Percentiles rank a stretch among this genome's conserved stretches.
Evolutionary conservation across 1,140 invertebrate species (phyloP).

Genomic region (Neodiprion pinetum): DNA sequence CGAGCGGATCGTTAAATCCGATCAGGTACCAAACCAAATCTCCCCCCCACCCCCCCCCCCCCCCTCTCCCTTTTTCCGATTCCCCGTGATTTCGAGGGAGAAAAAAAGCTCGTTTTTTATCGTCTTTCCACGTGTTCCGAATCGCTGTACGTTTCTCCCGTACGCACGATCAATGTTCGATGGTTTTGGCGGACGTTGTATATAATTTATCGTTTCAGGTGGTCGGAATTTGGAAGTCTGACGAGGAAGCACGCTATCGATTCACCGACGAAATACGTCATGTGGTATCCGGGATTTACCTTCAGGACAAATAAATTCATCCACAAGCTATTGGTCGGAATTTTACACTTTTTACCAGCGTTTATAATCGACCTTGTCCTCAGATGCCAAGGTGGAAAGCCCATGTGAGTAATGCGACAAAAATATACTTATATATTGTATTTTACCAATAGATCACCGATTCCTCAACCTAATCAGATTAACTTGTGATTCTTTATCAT

Average conservation of each 20-base stretch:
- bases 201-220: constrained; percentile 56
- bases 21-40: constrained; percentile 59
- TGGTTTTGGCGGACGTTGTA: too few relatives aligned
- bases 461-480: neutral
- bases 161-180: too few relatives aligned
- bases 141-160: too few relatives aligned
- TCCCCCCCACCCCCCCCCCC: too few relatives aligned
- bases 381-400: constrained; percentile 75
- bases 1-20: constrained; percentile 83
- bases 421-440: constrained; percentile 25
- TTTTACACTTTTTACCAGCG: constrained; percentile 82
- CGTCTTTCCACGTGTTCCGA: too few relatives aligned
- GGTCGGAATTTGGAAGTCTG: constrained; percentile 77
- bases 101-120: too few relatives aligned
- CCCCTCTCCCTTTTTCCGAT: too few relatives aligned
- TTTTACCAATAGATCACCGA: constrained; percentile 24
- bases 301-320: constrained; percentile 77
- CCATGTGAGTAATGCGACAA: constrained; percentile 69
- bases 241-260: constrained; percentile 75
- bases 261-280: constrained; percentile 81
- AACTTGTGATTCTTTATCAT: neutral
- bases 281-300: constrained; percentile 85
- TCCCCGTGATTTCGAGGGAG: too few relatives aligned
- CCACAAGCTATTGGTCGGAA: constrained; percentile 74
- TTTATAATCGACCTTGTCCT: constrained; percentile 78